Evolutionary conservation across 2,888 invertebrate species (phyloP), one percentile per base, ranked within the genome.

Genomic region (Drosophila paramelanica): DNA sequence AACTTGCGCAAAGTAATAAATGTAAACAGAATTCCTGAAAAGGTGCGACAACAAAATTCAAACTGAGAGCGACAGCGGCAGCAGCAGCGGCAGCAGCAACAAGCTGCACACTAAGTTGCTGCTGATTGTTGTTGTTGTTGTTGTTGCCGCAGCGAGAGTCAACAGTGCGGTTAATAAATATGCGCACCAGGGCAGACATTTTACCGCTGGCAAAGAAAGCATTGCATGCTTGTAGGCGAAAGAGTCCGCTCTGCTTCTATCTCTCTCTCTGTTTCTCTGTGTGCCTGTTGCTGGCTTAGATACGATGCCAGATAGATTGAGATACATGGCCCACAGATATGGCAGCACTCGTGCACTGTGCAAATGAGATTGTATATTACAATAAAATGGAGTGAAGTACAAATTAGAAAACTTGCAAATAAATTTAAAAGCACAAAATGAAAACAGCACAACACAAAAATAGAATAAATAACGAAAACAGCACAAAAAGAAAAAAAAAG

Each of bases 1-100:
- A 90, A 90, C 83, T 90, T 90, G 89, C 84, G 90, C 90, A 90
- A 90, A 90, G 90, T 90, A 90, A 90, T 90, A 90, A 90, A 90
- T 90, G 89, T 90, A 88, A 89, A 88, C 88, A 88, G 88, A 87
- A 89, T 89, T 89, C 89, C 89, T 84, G 86, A 82, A 78, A 89
- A 89, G 88, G 89, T 89, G 89, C 88, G 88, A 88, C 89, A 89
- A 88, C 86, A 83, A 86, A 83, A 83, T 83, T 83, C 87, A 78
- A 77, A 77, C 70, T 56, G 75, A 65, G 58, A 59, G 73, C 70
- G 68, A 17, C 56, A 60, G 74, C 74, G 73, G 68, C 73, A 68
- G 68, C 70, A 66, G 17, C 17, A 17, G 17, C 17, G 1, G 17
- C 17, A 17, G 20, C 56, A 60, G 74, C 74, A 74, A 73, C 73